phyloP scores from a whole-genome alignment of 2,888 invertebrate species.

The Acanthacorydalis orientalis region DNA sequence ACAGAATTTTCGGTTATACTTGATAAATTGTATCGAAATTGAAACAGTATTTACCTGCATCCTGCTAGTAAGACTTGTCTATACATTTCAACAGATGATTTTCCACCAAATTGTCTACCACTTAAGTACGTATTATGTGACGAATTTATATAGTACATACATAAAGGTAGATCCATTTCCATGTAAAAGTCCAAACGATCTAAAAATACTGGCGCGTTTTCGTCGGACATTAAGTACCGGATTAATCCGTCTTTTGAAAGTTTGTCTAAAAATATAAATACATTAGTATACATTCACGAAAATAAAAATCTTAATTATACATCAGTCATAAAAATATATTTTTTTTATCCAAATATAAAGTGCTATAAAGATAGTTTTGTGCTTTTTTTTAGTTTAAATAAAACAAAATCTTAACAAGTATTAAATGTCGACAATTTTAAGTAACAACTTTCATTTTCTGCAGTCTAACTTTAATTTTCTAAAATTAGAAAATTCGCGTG shows the following conservation, averaged over 20 bases:
- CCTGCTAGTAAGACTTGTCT: conserved; percentile 92
- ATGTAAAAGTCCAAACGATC: conserved; percentile 93
- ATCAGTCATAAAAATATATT: too few species aligned
- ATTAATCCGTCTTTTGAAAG: conserved; percentile 92
- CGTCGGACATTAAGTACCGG: conserved; percentile 98
- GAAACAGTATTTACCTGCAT: conserved; percentile 51
- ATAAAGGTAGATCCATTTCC: conserved; percentile 98
- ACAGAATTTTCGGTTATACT: too few species aligned
- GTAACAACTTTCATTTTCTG: too few species aligned
- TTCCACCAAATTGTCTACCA: conserved; percentile 95
- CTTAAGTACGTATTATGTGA: conserved; percentile 91
- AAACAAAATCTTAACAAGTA: too few species aligned
- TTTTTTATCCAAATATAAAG: too few species aligned
- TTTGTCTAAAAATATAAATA: conserved; percentile 37
- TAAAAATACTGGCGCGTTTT: conserved; percentile 97
- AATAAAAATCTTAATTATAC: too few species aligned
- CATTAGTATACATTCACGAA: not conserved
- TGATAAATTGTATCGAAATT: too few species aligned
- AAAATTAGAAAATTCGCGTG: too few species aligned
- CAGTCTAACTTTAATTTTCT: too few species aligned
- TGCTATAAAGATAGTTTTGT: too few species aligned
- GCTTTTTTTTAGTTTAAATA: too few species aligned
- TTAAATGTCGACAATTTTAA: too few species aligned
- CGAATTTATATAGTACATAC: conserved; percentile 98
- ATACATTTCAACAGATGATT: conserved; percentile 98